Evolutionary conservation across 2,888 invertebrate genomes (phyloP), one percentile per base, ranked within the genome.

Genomic region (Acanthopleura granulata): DNA sequence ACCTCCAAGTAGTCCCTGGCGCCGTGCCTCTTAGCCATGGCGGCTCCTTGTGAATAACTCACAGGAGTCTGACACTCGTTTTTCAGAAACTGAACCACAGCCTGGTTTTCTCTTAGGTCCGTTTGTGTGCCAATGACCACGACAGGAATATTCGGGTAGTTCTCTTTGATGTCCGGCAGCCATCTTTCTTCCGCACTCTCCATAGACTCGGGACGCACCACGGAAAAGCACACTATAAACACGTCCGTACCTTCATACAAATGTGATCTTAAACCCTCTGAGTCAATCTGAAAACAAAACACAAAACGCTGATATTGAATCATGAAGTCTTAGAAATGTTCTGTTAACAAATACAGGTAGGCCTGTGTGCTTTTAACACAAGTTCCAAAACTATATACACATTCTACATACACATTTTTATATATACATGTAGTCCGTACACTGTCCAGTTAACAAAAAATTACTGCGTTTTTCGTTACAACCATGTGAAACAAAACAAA

Each of bases 91-190:
- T 27, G 22, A 3, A 27, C 16, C 15, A 66, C 25, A 27, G 29
- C 22, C 16, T 22, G 66, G 29, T 66, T 27, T 27, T 22, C 82
- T 18, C 87, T 77, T 22, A 85, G 76, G 72, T 87, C 87, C n/a
- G 81, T 79, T 72, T 87, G 86, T 16, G 87, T 87, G 12, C 87
- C 87, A 0, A 87, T 86, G 0, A 87, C 77, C 62, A 87, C 81
- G 75, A 84, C 83, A 12, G 86, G 86, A 1, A 84, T 84, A 62
- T 82, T 78, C 1, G 87, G 87, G 30, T 82, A 79, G 77, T 83
- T 85, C 29, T 84, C 81, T 72, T 81, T 81, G 22, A 87, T 81
- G 79, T 87, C 87, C 30, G 84, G 83, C 18, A 86, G 74, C 87
- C 87, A 87, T 77, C 83, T 83, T 49, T 80, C 77, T 77, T 82